Base-by-base conservation (phyloP, 1,140 invertebrate species). In the Latrodectus geometricus region DNA sequence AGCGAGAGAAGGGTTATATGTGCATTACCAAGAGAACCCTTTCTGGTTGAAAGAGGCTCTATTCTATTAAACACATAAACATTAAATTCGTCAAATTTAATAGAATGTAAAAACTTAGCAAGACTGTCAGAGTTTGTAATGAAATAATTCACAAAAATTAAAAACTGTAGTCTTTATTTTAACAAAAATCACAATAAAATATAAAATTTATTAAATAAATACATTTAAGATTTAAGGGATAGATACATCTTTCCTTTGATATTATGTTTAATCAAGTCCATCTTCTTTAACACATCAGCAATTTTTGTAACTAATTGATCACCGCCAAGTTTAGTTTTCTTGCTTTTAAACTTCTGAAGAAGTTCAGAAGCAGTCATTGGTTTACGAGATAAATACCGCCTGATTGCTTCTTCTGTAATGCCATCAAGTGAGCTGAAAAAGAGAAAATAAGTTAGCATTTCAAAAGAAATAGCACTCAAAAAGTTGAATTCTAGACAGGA, bases 361-460 rank as follows among this genome's bases (percentile, higher is more conserved):
- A 99, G 91, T 90, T 99, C 97, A 0, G 96, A 98, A 0, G 97
- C 96, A 0, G 97, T 99, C 95, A 99, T 98, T 4, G 97, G 97
- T 90, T 99, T 99, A 0, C 98, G 93, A 89, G 96, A 95, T 20
- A 99, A 92, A 91, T 99, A 99, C 20, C 97, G 93, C 21, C 97
- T 92, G 8, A 99, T 97, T 1, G 96, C 95, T 89, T 99, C 97
- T 91, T 99, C 97, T 4, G 96, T 97, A 20, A 98, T 96, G 23
- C 96, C 96, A 89, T 96, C 96, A 89, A 96, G 95, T 90, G 95
- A 96, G 89, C 49, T 92, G 90, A 90, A 77, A 65, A 82, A 72
- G 21, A 76, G 70, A 70, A 35, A 35, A 35, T 35, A 35, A 35
- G 35, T 35, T 35, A 35, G 5, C 35, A 35, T 5, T 35, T 35